These are phyloP conservation scores for Clepsis dumicolana DNA, from an alignment of 2,888 invertebrate species.

Conservation along the genomic window DNA sequence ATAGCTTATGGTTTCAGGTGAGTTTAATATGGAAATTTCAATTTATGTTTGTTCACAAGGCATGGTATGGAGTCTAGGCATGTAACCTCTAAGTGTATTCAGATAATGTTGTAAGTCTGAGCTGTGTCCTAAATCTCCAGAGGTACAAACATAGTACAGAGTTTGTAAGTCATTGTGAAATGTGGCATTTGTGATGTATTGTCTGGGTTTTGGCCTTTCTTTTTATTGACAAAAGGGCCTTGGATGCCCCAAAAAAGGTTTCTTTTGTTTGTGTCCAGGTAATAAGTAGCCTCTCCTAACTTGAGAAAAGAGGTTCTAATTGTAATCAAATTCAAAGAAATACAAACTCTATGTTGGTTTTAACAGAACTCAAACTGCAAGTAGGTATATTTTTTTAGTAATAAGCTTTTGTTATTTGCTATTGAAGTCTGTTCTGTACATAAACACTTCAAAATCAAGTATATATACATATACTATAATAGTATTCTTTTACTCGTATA, in stretches of 20 bases:
- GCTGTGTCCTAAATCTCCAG: too few species aligned
- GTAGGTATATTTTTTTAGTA: neutral
- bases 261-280: neutral
- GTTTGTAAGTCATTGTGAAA: too few species aligned
- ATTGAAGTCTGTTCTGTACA: too few species aligned
- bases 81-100: too few species aligned
- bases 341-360: neutral
- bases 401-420: too few species aligned
- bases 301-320: neutral
- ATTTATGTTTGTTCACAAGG: neutral
- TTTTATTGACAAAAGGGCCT: neutral
- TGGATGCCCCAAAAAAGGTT: neutral
- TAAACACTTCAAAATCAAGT: too few species aligned
- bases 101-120: neutral
- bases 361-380: neutral
- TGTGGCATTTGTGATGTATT: too few species aligned
- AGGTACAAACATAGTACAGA: too few species aligned
- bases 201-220: neutral
- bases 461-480: too few species aligned
- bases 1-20: constrained; percentile 97
- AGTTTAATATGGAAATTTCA: constrained; percentile 50
- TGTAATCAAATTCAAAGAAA: neutral
- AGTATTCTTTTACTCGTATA: too few species aligned
- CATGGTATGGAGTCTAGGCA: too few species aligned
- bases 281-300: neutral